Evolutionary conservation across 2,888 invertebrate species (phyloP).

Genomic region (Trissonchulus latispiculum): DNA sequence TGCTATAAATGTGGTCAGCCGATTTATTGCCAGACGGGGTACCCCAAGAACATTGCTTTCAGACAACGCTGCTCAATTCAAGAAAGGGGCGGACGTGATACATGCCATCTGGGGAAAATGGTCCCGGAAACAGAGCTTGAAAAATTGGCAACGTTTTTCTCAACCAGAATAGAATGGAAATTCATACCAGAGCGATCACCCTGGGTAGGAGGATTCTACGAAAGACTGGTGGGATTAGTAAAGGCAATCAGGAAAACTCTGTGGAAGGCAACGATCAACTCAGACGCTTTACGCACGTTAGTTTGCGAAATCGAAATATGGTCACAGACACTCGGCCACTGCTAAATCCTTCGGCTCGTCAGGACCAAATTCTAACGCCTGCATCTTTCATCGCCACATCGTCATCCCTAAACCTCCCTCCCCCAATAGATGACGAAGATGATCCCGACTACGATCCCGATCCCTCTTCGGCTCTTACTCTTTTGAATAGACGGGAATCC

Average conservation of each 20-base stretch:
- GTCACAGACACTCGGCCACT: not conserved
- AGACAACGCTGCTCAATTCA: constrained; percentile 47
- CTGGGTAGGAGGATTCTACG: too few species aligned
- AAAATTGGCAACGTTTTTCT: not conserved
- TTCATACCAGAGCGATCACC: too few species aligned
- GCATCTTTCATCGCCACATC: not conserved
- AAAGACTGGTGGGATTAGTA: too few species aligned
- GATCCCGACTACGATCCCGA: not conserved
- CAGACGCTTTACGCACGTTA: too few species aligned
- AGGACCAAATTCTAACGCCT: not conserved
- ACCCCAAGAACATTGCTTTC: constrained; percentile 38
- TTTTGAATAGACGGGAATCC: not conserved
- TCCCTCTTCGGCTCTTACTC: not conserved
- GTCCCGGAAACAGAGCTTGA: not conserved
- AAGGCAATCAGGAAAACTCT: too few species aligned
- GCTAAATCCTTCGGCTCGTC: not conserved
- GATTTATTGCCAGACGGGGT: constrained; percentile 42
- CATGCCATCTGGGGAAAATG: not conserved
- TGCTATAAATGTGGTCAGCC: constrained; percentile 38
- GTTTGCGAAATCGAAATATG: not conserved
- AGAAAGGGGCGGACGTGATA: constrained; percentile 28
- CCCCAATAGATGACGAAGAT: not conserved
- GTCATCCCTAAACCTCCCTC: not conserved
- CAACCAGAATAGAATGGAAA: not conserved
- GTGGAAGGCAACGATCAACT: too few species aligned